Base-by-base conservation (phyloP, 1,140 invertebrate genomes). In the Caenorhabditis latens region DNA sequence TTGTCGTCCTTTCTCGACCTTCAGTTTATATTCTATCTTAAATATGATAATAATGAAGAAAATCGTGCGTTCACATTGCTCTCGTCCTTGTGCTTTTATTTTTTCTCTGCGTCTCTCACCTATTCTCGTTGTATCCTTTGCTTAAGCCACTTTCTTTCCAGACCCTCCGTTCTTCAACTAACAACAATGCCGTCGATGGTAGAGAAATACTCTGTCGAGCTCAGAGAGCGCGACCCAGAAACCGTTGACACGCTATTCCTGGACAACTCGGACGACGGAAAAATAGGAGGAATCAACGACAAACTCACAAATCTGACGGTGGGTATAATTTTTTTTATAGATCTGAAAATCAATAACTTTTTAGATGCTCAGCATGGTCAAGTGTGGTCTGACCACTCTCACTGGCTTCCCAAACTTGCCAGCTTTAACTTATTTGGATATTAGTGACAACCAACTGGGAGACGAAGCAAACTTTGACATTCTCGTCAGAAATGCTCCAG, bases 281-380 rank as follows among this genome's bases (percentile, higher is more conserved):
- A 79, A 24, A 79, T 79, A 21, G 71, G 71, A 50, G 71, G 71
- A 50, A 48, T 79, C 71, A 50, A 48, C 40, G 71, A 53, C n/a
- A 6, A 48, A 13, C 71, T 79, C 14, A 32, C 19, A 13, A 79
- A 79, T 50, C 14, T 79, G 46, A n/a, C 32, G 16, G 65, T 71
- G 19, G 46, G 65, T 46, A 14, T 58, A 58, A n/a, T 32, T 19
- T n/a, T n/a, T 58, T 58, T 14, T 3, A 21, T 16, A 4, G 57
- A 58, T 21, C 21, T 58, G 21, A 58, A 32, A 40, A 11, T 63
- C 21, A 9, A 6, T 11, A 24, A n/a, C 5, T 71, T 71, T 71
- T 16, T n/a, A 71, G 85, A 86, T 79, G 53, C 63, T 86, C 85
- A 86, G 85, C 85, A 86, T 86, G 85, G 79, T 86, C 50, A 86